Evolutionary conservation across 2,888 invertebrate genomes (phyloP).

Genomic region (Notodonta ziczac): DNA sequence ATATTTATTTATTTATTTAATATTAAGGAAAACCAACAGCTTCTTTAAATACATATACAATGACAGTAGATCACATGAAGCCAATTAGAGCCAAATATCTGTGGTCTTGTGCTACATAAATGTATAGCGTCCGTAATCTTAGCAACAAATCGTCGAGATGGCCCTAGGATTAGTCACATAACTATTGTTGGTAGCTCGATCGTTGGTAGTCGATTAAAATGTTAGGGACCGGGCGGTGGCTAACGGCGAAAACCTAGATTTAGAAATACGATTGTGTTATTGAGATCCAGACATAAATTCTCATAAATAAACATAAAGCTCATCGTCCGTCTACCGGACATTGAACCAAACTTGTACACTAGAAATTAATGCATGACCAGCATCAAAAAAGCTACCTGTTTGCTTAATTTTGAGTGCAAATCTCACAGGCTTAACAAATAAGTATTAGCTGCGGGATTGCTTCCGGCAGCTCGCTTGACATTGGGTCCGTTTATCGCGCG

Average conservation of each 20-base stretch:
- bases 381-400: too few species aligned
- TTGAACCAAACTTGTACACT: too few species aligned
- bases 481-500: slow-evolving; percentile 10
- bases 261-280: background rate
- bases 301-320: background rate
- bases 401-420: too few species aligned
- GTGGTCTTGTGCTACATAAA: too few species aligned
- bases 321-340: too few species aligned
- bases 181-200: background rate
- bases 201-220: background rate
- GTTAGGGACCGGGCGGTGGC: background rate
- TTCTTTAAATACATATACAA: too few species aligned
- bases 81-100: too few species aligned
- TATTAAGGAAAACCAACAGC: too few species aligned
- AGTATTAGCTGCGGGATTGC: slow-evolving; percentile 12
- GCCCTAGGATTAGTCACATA: background rate
- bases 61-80: too few species aligned
- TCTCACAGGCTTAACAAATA: slow-evolving; percentile 5
- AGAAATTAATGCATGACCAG: too few species aligned
- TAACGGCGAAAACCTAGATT: background rate
- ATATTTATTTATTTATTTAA: too few species aligned
- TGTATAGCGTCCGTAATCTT: background rate
- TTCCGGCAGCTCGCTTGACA: slow-evolving; percentile 1
- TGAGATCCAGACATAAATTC: too few species aligned
- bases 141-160: background rate